Evolutionary conservation across 2,888 invertebrate genomes (phyloP), one percentile per base, ranked within the genome.

Genomic region (Torymus auratus): DNA sequence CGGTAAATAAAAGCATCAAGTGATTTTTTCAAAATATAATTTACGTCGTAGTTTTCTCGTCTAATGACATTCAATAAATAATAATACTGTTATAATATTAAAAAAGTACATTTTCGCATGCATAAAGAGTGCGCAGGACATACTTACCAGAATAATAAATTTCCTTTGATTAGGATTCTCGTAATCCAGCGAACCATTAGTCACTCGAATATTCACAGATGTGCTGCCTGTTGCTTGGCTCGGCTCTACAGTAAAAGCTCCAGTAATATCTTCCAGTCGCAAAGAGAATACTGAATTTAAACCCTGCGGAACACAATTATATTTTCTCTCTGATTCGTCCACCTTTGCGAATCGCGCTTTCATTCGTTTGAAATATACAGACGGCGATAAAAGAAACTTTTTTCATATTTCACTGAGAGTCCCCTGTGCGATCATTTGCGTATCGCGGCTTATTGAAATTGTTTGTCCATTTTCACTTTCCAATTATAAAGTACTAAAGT

Each of bases 161-260:
- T 97, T 97, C 83, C 97, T 93, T 89, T 97, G 96, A 91, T 97
- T 97, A 14, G 96, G 96, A 91, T 97, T 96, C 89, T 98, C 97
- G 88, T 96, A 97, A 89, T 97, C 97, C 81, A 98, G 92, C 2
- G 95, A 94, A 78, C 94, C 95, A 87, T 96, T 95, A 83, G 95
- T 94, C 0, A 97, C 94, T 20, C 96, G 93, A 80, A 98, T 94
- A 15, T 95, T 96, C 58, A 97, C 96, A 50, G 95, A 94, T 0
- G 97, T 95, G 81, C 95, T 95, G 55, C 97, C 97, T 0, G 94
- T 94, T 0, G 96, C 97, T 52, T 93, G 92, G 73, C 94, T 93
- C 0, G 97, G 97, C 85, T 97, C 97, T 68, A 97, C 95, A 23
- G 95, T 94, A 89, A 97, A 97, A 0, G 95, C 95, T 5, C 94